Evolutionary conservation across 2,113 vertebrate genomes (phyloP).

Genomic region (Pluvialis apricaria): DNA sequence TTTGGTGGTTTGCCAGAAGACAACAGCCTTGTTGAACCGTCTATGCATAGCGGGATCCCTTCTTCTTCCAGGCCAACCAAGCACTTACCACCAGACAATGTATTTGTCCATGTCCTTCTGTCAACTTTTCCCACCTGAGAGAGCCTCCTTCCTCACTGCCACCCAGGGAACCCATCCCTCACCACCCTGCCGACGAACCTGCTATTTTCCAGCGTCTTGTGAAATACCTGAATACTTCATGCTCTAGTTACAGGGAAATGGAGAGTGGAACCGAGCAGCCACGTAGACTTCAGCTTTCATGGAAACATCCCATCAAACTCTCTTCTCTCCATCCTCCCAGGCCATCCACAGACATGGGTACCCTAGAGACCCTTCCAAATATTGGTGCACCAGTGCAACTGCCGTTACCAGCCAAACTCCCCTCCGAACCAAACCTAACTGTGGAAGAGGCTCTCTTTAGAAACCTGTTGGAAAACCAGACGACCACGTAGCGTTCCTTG

Average conservation of each 20-base stretch:
- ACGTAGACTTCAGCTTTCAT: not conserved
- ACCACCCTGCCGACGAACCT: not conserved
- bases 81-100: not conserved
- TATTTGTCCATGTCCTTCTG: conserved; percentile 2
- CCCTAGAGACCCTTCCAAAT: not conserved
- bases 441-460: conserved; percentile 4
- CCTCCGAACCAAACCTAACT: not conserved
- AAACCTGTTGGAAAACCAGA: not conserved
- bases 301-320: not conserved
- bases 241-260: not conserved
- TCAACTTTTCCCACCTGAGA: conserved; percentile 3
- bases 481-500: not conserved
- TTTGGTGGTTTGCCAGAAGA: conserved; percentile 18
- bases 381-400: not conserved
- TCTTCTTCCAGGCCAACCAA: not conserved
- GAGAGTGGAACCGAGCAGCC: not conserved
- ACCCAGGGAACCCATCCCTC: not conserved
- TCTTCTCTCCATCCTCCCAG: not conserved
- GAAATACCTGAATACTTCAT: not conserved
- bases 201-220: conserved; percentile 14
- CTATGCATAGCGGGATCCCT: not conserved
- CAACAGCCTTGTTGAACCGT: not conserved
- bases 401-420: not conserved
- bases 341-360: not conserved
- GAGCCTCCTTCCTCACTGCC: not conserved